These are phyloP conservation scores for Acropora yongei DNA, from an alignment of 64 coral and sea anemone genomes.

Conservation along the genomic window DNA sequence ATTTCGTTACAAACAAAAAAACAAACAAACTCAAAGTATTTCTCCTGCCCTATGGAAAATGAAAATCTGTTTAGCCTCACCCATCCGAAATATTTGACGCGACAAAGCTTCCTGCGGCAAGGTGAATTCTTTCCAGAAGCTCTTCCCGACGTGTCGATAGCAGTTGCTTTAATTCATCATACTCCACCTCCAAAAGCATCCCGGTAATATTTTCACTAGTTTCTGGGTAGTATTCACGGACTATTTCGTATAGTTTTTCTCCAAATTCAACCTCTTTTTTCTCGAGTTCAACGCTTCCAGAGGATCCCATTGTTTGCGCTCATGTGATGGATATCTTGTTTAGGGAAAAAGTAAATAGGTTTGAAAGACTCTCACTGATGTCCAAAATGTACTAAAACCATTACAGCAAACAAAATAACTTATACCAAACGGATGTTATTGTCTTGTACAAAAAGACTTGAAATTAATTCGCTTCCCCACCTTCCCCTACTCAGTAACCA, in stretches of 20 bases:
- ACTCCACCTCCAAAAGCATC: conserved; percentile 59
- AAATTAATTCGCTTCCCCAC: neutral
- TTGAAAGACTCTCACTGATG: neutral
- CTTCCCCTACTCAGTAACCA: neutral
- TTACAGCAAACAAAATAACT: neutral
- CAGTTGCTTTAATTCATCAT: conserved; percentile 32
- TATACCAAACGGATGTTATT: neutral
- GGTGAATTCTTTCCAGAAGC: conserved; percentile 31
- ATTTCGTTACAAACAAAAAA: too few relatives aligned
- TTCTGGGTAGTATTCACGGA: conserved; percentile 50
- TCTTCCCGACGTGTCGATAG: conserved; percentile 23
- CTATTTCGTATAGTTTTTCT: conserved; percentile 49
- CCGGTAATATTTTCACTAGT: conserved; percentile 47
- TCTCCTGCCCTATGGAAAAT: too few relatives aligned
- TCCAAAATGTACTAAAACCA: neutral
- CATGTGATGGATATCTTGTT: too few relatives aligned
- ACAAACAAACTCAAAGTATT: too few relatives aligned
- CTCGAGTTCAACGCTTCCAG: conserved; percentile 15
- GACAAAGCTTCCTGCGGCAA: conserved; percentile 6
- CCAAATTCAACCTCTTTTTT: conserved; percentile 27
- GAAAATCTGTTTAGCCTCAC: neutral
- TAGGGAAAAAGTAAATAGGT: neutral
- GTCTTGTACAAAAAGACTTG: neutral
- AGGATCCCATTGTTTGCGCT: conserved; percentile 11
- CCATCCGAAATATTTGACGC: neutral